phyloP scores from a whole-genome alignment of 1,140 invertebrate genomes.

The Copidosoma floridanum region DNA sequence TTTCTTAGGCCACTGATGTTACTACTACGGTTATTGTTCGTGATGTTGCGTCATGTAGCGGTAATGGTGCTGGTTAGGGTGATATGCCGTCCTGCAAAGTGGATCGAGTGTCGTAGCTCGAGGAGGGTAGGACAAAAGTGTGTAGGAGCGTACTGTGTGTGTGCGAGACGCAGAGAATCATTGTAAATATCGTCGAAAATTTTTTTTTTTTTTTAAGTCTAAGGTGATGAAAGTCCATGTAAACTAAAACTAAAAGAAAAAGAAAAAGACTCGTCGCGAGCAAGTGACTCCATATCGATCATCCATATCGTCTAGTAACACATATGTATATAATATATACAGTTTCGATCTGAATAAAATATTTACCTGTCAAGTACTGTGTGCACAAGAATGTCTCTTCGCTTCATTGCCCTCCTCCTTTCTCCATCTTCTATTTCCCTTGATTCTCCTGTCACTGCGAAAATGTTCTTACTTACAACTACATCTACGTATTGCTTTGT shows the following conservation, averaged over 20 bases:
- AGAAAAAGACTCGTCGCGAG: neutral
- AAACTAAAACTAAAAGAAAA: slow-evolving; percentile 32
- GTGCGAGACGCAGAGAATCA: neutral
- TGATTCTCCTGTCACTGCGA: neutral
- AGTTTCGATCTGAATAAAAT: slow-evolving; percentile 52
- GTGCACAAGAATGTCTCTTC: too few species aligned
- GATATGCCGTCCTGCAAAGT: slow-evolving; percentile 10
- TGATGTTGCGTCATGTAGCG: neutral
- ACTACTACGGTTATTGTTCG: slow-evolving; percentile 3
- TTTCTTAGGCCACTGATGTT: neutral
- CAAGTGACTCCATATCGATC: slow-evolving; percentile 42
- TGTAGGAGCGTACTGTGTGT: neutral
- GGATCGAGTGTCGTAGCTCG: slow-evolving; percentile 1
- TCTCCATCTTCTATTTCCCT: neutral
- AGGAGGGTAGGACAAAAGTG: neutral
- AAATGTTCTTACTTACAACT: too few species aligned
- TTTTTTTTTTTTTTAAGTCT: slow-evolving; percentile 29
- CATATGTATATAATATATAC: slow-evolving; percentile 52
- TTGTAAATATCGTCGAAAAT: slow-evolving; percentile 39
- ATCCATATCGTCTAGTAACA: slow-evolving; percentile 48
- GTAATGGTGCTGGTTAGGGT: too few species aligned
- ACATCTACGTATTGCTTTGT: too few species aligned
- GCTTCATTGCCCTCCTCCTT: neutral
- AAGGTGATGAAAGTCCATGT: slow-evolving; percentile 33
- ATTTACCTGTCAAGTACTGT: slow-evolving; percentile 44